phyloP scores from a whole-genome alignment of 1,140 invertebrate genomes.

The Panonychus citri region DNA sequence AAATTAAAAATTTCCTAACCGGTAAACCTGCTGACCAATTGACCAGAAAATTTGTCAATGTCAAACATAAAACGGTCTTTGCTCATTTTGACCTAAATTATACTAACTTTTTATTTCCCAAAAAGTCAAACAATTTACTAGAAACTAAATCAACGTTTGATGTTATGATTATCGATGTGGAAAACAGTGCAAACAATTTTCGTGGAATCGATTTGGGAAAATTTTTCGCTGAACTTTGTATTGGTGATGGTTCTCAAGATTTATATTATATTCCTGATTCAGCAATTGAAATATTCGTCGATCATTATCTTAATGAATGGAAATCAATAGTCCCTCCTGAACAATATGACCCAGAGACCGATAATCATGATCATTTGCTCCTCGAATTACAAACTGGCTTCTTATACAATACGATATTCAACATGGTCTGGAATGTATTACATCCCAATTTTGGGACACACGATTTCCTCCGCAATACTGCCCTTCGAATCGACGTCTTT shows the following conservation, averaged over 20 bases:
- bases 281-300: background rate
- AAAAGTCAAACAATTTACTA: background rate
- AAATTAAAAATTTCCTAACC: background rate
- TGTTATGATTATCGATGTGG: conserved; percentile 1
- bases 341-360: background rate
- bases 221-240: background rate
- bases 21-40: background rate
- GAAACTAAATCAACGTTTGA: background rate
- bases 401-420: background rate
- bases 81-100: background rate
- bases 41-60: background rate
- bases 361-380: background rate
- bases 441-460: background rate
- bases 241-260: background rate
- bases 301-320: background rate
- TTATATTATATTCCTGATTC: background rate
- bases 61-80: background rate
- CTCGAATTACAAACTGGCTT: background rate
- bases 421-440: background rate
- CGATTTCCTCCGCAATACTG: background rate
- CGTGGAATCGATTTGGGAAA: background rate
- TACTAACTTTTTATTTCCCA: background rate
- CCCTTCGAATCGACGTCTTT: background rate
- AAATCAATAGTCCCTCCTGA: background rate
- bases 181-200: background rate